These are phyloP conservation scores for Drosophila suboccidentalis DNA, from an alignment of 2,888 invertebrate genomes.

Conservation along the genomic window DNA sequence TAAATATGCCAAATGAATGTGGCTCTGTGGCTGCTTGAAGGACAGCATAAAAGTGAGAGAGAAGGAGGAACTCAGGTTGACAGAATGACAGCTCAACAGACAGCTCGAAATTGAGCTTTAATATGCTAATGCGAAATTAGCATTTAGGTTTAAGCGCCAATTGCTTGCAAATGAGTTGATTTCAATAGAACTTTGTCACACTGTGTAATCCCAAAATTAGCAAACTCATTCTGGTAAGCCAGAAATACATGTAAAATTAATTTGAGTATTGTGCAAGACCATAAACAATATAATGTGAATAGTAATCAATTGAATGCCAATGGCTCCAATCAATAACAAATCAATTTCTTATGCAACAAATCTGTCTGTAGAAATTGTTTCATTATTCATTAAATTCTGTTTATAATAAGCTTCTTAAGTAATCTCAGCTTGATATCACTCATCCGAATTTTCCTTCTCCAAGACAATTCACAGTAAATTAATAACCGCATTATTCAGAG, in stretches of 20 bases:
- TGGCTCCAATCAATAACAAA: not conserved
- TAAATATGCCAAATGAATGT: slow-evolving; percentile 61
- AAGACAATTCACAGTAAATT: not conserved
- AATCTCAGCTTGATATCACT: not conserved
- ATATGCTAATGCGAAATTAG: slow-evolving; percentile 34
- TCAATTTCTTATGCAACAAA: not conserved
- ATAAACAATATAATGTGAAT: not conserved
- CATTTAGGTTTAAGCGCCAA: slow-evolving; percentile 36
- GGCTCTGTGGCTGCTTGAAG: slow-evolving; percentile 11
- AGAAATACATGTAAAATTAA: not conserved
- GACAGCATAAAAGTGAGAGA: slow-evolving; percentile 3
- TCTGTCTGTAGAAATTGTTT: no score
- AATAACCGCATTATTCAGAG: not conserved
- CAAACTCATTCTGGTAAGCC: not conserved
- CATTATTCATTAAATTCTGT: not conserved
- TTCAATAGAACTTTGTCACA: slow-evolving; percentile 6
- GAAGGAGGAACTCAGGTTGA: not conserved
- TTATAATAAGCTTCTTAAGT: not conserved
- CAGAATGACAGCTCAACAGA: slow-evolving; percentile 24
- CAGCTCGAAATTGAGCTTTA: slow-evolving; percentile 9
- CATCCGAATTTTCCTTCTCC: not conserved
- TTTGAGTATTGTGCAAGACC: not conserved
- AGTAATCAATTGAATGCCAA: not conserved
- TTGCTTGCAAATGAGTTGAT: slow-evolving; percentile 25
- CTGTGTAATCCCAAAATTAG: not conserved